A percentile compares a stretch with the other conserved stretches of the same genome.
phyloP scores from a whole-genome alignment of 2,113 vertebrate species.

The Cyanistes caeruleus region DNA sequence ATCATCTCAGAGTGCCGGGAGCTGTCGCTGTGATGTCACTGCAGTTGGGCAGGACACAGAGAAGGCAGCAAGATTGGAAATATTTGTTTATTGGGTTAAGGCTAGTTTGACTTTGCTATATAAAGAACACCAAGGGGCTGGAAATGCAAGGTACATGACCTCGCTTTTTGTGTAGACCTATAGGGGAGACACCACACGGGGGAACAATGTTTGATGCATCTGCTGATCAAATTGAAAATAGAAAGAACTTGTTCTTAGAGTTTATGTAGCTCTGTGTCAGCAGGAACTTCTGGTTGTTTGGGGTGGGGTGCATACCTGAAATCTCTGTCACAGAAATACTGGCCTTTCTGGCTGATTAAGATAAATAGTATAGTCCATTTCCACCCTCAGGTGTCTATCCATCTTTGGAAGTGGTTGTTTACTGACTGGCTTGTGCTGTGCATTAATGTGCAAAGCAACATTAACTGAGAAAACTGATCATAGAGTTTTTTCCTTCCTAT shows the following conservation, averaged over 20 bases:
- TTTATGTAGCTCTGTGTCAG: neutral
- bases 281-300: neutral
- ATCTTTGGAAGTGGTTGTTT: neutral
- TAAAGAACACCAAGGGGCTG: neutral
- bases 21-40: neutral
- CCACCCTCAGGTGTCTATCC: neutral
- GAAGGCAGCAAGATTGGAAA: neutral
- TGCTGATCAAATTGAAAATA: neutral
- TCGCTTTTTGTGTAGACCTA: neutral
- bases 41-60: neutral
- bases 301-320: neutral
- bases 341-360: neutral
- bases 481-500: neutral
- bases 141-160: neutral
- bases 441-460: neutral
- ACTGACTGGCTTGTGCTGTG: neutral
- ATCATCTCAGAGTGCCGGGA: neutral
- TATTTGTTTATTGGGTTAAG: neutral
- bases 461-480: neutral
- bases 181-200: accelerated
- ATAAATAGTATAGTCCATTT: neutral
- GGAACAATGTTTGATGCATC: neutral
- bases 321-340: neutral
- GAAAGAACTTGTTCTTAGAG: neutral
- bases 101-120: neutral